Percentiles rank a stretch among this genome's conserved stretches.
Evolutionary conservation across 2,797 vertebrate genomes (phyloP).

Genomic region (Loriculus beryllinus): DNA sequence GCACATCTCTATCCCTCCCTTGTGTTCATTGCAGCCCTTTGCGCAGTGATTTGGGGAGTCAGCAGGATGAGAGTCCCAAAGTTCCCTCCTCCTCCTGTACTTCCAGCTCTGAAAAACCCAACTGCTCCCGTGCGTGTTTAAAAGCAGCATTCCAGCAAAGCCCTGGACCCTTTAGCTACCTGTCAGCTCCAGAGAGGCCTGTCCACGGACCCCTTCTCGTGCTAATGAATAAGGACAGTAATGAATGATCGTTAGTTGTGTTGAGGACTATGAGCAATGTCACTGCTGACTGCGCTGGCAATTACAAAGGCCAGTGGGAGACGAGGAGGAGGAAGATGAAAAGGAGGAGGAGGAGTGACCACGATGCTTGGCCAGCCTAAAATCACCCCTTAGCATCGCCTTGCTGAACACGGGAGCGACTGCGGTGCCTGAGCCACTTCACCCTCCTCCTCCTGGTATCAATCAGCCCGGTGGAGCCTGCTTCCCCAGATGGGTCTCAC

Average conservation of each 20-base stretch:
- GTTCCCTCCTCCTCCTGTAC: background rate
- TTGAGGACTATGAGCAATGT: background rate
- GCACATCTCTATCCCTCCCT: background rate
- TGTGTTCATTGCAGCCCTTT: background rate
- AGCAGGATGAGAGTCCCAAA: fast-evolving
- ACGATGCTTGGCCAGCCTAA: background rate
- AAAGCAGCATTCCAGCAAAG: background rate
- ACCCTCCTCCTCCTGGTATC: background rate
- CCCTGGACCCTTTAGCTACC: background rate
- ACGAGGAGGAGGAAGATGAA: background rate
- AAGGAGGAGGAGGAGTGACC: background rate
- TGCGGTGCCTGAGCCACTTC: background rate
- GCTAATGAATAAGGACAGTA: slow-evolving; percentile 51
- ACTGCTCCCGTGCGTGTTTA: fast-evolving
- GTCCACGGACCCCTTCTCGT: background rate
- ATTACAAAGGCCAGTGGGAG: background rate
- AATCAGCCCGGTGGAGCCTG: background rate
- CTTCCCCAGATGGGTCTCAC: slow-evolving; percentile 59
- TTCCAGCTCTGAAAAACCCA: background rate
- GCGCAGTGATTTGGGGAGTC: background rate
- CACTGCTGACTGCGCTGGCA: background rate
- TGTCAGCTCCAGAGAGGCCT: background rate
- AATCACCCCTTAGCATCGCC: background rate
- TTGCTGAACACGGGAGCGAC: background rate
- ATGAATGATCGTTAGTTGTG: slow-evolving; percentile 40